These are phyloP conservation scores for Seira musarum DNA, from an alignment of 2,888 invertebrate species.

Conservation along the genomic window DNA sequence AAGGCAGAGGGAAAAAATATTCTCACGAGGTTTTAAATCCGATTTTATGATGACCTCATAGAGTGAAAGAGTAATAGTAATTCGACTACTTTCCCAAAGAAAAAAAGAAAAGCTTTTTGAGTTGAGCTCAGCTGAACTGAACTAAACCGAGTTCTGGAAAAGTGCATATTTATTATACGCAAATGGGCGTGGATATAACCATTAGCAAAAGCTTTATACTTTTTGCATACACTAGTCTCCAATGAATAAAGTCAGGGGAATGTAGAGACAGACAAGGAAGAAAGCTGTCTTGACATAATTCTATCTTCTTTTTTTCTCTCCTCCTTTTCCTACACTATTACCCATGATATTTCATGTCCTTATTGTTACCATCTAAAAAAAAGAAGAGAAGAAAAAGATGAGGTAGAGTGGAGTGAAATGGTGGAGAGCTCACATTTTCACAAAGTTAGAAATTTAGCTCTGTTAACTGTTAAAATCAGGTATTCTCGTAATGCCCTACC, in stretches of 20 bases:
- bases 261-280: conserved; percentile 33
- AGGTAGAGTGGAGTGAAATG: neutral
- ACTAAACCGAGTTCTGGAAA: neutral
- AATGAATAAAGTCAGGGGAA: conserved; percentile 15
- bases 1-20: conserved; percentile 23
- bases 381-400: conserved; percentile 3
- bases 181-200: conserved; percentile 13
- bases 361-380: conserved; percentile 4
- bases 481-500: neutral
- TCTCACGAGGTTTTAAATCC: conserved; percentile 61
- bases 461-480: conserved; percentile 12
- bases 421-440: neutral
- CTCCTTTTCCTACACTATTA: conserved; percentile 8
- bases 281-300: conserved; percentile 33
- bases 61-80: conserved; percentile 23
- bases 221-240: neutral
- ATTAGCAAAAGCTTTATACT: neutral
- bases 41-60: conserved; percentile 48
- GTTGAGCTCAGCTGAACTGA: too few species aligned
- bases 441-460: neutral
- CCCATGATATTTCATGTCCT: conserved; percentile 29
- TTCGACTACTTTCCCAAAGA: neutral
- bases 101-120: conserved; percentile 9
- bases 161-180: conserved; percentile 10
- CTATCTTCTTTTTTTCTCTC: conserved; percentile 15